Evolutionary conservation across 2,113 vertebrate species (phyloP).

Genomic region (pig (Sus scrofa)): DNA sequence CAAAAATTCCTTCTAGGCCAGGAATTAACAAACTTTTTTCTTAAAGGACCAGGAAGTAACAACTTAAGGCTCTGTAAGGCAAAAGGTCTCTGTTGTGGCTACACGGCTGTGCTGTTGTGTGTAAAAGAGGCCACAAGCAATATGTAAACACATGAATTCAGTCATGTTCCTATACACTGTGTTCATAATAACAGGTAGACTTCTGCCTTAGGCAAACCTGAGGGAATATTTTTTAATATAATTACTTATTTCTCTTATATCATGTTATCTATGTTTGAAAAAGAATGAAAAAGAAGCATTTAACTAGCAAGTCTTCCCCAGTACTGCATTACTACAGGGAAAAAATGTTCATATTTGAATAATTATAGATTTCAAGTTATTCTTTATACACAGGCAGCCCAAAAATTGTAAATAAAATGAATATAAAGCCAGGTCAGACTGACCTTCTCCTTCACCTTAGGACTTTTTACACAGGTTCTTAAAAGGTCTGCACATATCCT

Average conservation of each 20-base stretch:
- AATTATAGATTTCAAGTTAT: background rate
- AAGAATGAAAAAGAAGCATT: background rate
- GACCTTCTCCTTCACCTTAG: slow-evolving; percentile 52
- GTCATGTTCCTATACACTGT: background rate
- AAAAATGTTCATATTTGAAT: background rate
- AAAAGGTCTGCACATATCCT: slow-evolving; percentile 43
- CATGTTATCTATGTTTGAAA: background rate
- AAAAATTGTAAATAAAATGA: slow-evolving; percentile 22
- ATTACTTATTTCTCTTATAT: background rate
- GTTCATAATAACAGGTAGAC: background rate
- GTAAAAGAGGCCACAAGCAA: background rate
- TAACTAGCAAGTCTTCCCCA: background rate
- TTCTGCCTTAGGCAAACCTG: background rate
- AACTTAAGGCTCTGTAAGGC: background rate
- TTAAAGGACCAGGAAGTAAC: background rate
- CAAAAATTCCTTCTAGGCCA: background rate
- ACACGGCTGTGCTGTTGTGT: background rate
- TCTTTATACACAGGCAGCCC: background rate
- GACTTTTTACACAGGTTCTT: slow-evolving; percentile 52
- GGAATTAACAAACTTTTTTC: background rate
- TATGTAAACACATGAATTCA: background rate
- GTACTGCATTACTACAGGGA: rapidly evolving
- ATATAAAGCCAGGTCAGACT: background rate
- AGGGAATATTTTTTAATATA: background rate
- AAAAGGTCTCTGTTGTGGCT: background rate